phyloP scores from a whole-genome alignment of 1,140 invertebrate species.

The Euura saliciscinereae region DNA sequence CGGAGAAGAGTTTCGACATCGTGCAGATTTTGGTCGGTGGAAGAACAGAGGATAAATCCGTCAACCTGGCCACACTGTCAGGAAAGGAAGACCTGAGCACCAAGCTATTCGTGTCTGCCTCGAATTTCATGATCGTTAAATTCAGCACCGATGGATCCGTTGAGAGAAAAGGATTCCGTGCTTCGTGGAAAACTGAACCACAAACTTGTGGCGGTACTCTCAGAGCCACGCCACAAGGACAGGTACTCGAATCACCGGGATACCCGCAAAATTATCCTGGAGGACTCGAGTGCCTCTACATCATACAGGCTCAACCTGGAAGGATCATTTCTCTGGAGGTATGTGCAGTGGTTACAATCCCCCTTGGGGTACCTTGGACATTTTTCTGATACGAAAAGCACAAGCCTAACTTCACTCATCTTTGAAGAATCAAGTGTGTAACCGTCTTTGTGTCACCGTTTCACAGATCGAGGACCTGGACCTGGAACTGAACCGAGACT shows the following conservation, averaged over 20 bases:
- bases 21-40: conserved; percentile 95
- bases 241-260: conserved; percentile 85
- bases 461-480: conserved; percentile 84
- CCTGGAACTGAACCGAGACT: conserved; percentile 84
- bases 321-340: conserved; percentile 87
- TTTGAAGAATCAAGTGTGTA: not conserved
- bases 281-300: conserved; percentile 92
- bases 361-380: too few relatives aligned
- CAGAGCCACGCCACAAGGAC: conserved; percentile 80
- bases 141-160: conserved; percentile 94
- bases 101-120: conserved; percentile 89
- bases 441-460: not conserved
- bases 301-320: conserved; percentile 86
- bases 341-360: conserved; percentile 22
- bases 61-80: conserved; percentile 89
- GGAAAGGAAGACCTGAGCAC: conserved; percentile 84
- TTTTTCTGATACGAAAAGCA: too few relatives aligned
- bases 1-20: conserved; percentile 94
- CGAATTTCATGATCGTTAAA: conserved; percentile 98
- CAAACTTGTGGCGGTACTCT: conserved; percentile 86
- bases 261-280: conserved; percentile 93
- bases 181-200: conserved; percentile 92
- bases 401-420: not conserved
- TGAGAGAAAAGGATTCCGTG: conserved; percentile 92
- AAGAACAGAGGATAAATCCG: conserved; percentile 91